A percentile compares a stretch with the other conserved stretches of the same genome.
Conservation (phyloP, 2,797 vertebrate species). For the Centropyge bicolor region DNA sequence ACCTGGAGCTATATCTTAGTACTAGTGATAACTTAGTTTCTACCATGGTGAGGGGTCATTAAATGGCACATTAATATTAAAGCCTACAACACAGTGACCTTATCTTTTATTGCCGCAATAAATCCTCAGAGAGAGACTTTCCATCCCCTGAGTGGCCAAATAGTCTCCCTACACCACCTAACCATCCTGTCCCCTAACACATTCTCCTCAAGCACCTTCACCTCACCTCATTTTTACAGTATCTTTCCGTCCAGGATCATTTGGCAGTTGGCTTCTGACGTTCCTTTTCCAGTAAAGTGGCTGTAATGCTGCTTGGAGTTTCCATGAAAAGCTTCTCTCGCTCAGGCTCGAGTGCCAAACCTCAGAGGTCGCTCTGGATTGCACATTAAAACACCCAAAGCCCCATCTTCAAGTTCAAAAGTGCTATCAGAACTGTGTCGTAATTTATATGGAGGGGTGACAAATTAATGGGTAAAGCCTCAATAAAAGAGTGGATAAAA, state of each 20-base stretch:
- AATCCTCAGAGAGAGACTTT: constrained; percentile 73
- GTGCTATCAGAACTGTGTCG: background rate
- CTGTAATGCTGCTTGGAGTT: constrained; percentile 27
- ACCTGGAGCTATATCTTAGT: constrained; percentile 61
- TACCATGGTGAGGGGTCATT: constrained; percentile 72
- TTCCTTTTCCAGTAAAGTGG: constrained; percentile 33
- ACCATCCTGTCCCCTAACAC: constrained; percentile 37
- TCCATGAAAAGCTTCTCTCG: constrained; percentile 36
- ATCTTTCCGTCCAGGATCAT: constrained; percentile 63
- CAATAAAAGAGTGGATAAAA: background rate
- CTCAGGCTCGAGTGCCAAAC: constrained; percentile 28
- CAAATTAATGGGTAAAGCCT: background rate
- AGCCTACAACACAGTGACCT: constrained; percentile 83
- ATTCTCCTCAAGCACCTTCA: constrained; percentile 57
- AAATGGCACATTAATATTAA: constrained; percentile 84
- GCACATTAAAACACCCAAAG: constrained; percentile 32
- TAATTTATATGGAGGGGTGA: background rate
- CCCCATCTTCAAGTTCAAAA: background rate
- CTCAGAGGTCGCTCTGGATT: constrained; percentile 26
- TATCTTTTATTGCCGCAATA: constrained; percentile 83
- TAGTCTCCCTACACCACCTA: constrained; percentile 51
- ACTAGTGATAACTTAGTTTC: constrained; percentile 72
- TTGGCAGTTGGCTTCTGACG: constrained; percentile 37
- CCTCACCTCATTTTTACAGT: constrained; percentile 46
- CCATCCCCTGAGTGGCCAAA: constrained; percentile 67